phyloP scores from a whole-genome alignment of 2,113 vertebrate genomes.

The Cardinalis cardinalis region DNA sequence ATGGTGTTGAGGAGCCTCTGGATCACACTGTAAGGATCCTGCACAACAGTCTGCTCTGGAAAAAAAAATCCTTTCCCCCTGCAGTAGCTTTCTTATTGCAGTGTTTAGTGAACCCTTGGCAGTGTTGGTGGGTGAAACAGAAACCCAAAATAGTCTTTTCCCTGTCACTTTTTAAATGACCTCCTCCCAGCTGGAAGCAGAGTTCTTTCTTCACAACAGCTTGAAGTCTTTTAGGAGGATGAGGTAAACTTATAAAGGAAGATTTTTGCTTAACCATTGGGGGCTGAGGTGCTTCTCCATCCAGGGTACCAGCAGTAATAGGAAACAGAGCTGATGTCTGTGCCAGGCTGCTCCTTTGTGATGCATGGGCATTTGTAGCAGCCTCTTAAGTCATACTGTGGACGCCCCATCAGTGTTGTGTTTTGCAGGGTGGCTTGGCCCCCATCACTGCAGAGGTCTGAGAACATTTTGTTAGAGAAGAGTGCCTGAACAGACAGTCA shows the following conservation, averaged over 20 bases:
- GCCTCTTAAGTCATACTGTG: neutral
- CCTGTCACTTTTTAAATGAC: too few relatives aligned
- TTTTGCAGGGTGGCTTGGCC: neutral
- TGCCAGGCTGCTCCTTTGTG: neutral
- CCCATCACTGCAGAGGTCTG: neutral
- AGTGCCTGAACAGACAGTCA: neutral
- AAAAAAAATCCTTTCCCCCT: neutral
- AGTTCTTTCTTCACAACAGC: neutral
- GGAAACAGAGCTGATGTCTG: neutral
- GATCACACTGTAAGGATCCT: neutral
- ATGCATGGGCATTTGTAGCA: neutral
- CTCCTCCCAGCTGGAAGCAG: too few relatives aligned
- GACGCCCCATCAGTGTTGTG: neutral
- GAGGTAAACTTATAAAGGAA: neutral
- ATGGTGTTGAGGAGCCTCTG: neutral
- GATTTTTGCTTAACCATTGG: neutral
- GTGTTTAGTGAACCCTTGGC: neutral
- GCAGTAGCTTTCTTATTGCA: neutral
- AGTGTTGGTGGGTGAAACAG: neutral
- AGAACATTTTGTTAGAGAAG: neutral
- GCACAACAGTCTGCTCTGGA: neutral
- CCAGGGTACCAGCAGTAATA: neutral
- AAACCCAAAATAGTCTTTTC: too few relatives aligned
- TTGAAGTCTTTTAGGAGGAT: neutral
- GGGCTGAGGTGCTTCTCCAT: neutral